Evolutionary conservation across 2,797 vertebrate genomes (phyloP), one percentile per base, ranked within the genome.

Genomic region (Sebastiscus albofasciatus): DNA sequence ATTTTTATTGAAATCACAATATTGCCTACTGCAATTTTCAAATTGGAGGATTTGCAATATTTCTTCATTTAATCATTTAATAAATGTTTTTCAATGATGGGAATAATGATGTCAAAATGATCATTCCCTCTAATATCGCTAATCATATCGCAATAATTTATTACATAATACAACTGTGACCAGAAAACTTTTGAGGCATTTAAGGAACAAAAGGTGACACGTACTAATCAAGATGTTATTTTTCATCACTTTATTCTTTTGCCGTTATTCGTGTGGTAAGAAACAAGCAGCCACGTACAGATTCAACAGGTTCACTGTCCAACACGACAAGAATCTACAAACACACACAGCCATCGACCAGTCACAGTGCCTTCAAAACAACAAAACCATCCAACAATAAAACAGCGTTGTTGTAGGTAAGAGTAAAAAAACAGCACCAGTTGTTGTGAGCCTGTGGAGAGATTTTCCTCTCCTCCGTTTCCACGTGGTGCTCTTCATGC

Each of bases 231-330:
- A 58, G 14, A 14, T 11, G 8, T 22, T 73, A 58, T 74, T 79
- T 66, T 80, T 81, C 29, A 39, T 67, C 26, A 76, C 66, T 91
- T 92, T 87, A 85, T 87, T 94, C 22, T 85, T 93, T 92, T 90
- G 78, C 77, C 67, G 78, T 93, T 93, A 91, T 80, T 93, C 58
- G 81, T 82, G 93, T 94, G 90, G 88, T 94, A 93, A 95, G 92
- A 95, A 95, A 95, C 94, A 93, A 95, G 91, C 92, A 94, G 93
- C 92, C 90, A 95, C 87, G 65, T 93, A 94, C 79, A 94, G 89
- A 91, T 86, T 94, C 86, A 92, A 91, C 90, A 91, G 87, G 90
- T 93, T 95, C 91, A 95, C 90, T 90, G 85, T 91, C 90, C 89
- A 93, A 89, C 92, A 94, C 89, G 76, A 93, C 90, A 81, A 90